These are phyloP conservation scores for Ptychodera flava DNA, from an alignment of 35 echinoderm and acorn worm genomes.

Conservation along the genomic window DNA sequence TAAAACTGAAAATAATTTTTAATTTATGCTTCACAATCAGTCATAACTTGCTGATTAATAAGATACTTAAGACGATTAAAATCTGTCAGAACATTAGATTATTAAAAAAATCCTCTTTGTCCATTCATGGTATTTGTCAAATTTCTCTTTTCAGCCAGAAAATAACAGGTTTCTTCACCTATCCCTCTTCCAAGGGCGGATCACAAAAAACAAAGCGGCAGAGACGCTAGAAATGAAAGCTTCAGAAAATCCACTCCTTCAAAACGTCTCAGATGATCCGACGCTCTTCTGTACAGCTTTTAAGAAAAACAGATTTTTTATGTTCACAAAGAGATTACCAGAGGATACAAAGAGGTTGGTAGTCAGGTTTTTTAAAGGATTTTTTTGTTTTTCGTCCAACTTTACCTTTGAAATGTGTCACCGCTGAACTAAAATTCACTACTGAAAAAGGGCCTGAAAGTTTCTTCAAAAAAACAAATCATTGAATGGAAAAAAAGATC, in stretches of 20 bases:
- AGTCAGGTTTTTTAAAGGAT: no score
- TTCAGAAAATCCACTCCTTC: slow-evolving; percentile 79
- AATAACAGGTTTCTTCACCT: slow-evolving; percentile 88
- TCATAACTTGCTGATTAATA: no score
- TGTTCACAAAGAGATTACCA: slow-evolving; percentile 73
- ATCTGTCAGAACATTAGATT: no score
- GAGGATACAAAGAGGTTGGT: slow-evolving; percentile 87
- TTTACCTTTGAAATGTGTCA: neutral
- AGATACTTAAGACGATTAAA: no score
- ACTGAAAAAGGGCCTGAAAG: no score
- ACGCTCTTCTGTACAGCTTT: slow-evolving; percentile 91
- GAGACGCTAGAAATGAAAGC: slow-evolving; percentile 90
- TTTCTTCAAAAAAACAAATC: no score
- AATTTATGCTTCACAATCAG: no score
- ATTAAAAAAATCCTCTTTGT: no score
- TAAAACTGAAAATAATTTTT: no score
- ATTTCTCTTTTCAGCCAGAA: slow-evolving; percentile 55
- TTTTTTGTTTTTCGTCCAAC: neutral
- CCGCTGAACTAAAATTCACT: no score
- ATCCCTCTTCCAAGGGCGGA: slow-evolving; percentile 56
- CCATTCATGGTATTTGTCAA: no score
- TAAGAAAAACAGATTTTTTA: slow-evolving; percentile 94
- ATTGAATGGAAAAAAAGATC: no score
- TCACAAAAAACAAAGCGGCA: slow-evolving; percentile 51
- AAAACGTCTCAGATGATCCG: slow-evolving; percentile 43